These are phyloP conservation scores for Aptenodytes patagonicus DNA, from an alignment of 2,113 vertebrate species.

Conservation along the genomic window DNA sequence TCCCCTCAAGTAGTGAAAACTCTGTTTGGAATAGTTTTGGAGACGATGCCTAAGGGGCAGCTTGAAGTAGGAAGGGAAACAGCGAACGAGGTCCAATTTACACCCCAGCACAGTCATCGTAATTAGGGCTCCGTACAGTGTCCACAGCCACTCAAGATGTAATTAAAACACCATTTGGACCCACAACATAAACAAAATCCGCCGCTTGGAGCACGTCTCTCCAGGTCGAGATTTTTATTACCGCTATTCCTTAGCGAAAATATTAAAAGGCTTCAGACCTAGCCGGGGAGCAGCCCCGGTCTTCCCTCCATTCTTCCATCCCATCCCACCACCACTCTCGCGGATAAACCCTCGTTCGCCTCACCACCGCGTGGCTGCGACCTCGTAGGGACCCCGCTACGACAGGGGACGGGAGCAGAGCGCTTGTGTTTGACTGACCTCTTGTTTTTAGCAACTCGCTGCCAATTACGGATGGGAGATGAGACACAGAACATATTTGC, in stretches of 20 bases:
- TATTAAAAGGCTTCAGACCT: no score
- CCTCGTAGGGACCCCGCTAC: background rate
- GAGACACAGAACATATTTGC: background rate
- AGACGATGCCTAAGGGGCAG: background rate
- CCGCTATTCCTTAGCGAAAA: background rate
- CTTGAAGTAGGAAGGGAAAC: background rate
- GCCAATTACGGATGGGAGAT: background rate
- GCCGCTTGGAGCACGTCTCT: background rate
- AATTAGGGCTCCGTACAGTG: background rate
- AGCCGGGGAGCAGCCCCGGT: background rate
- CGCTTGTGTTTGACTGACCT: background rate
- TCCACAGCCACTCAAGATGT: background rate
- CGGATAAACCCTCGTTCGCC: rapidly evolving
- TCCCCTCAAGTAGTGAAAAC: background rate
- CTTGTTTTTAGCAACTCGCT: background rate
- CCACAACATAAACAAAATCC: background rate
- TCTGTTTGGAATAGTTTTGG: background rate
- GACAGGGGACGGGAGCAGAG: background rate
- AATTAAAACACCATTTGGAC: background rate
- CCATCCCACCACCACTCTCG: background rate
- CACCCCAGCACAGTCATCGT: background rate
- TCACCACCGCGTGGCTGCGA: background rate
- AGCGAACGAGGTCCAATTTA: no score
- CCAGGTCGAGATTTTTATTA: no score
- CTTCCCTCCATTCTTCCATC: background rate